A percentile compares a stretch with the other conserved stretches of the same genome.
Conservation (phyloP, 2,888 invertebrate genomes). For the Norana najaformis region DNA sequence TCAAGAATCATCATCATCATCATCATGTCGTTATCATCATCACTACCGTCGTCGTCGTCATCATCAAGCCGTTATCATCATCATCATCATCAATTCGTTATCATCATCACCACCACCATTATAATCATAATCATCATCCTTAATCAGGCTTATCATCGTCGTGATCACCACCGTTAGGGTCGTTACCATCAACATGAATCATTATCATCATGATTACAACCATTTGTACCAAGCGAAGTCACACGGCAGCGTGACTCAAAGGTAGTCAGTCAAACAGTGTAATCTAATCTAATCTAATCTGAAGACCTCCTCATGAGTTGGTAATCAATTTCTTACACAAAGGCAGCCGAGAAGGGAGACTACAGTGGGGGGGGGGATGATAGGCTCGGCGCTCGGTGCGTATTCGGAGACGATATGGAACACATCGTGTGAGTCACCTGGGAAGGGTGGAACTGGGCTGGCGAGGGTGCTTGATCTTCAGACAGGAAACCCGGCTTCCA, state of each 20-base stretch:
- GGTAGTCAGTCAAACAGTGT: too few species aligned
- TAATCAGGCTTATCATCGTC: not conserved
- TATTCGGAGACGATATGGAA: not conserved
- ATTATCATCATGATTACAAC: too few species aligned
- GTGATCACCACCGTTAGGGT: too few species aligned
- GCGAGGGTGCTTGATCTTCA: too few species aligned
- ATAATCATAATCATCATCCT: not conserved
- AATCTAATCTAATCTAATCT: too few species aligned
- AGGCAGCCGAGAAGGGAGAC: not conserved
- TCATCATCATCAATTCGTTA: not conserved
- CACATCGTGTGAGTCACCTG: not conserved
- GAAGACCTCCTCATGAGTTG: not conserved
- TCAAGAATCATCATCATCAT: too few species aligned
- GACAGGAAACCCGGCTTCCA: not conserved
- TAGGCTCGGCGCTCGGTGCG: not conserved
- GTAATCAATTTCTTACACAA: not conserved
- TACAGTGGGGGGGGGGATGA: not conserved
- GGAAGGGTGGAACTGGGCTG: not conserved
- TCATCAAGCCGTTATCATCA: not conserved
- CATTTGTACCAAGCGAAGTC: too few species aligned
- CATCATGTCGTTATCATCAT: not conserved
- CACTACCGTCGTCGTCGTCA: not conserved
- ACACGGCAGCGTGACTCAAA: too few species aligned
- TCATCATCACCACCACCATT: not conserved
- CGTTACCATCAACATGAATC: too few species aligned